Conservation (phyloP, 2,888 invertebrate genomes). For the Peribatodes rhomboidaria region DNA sequence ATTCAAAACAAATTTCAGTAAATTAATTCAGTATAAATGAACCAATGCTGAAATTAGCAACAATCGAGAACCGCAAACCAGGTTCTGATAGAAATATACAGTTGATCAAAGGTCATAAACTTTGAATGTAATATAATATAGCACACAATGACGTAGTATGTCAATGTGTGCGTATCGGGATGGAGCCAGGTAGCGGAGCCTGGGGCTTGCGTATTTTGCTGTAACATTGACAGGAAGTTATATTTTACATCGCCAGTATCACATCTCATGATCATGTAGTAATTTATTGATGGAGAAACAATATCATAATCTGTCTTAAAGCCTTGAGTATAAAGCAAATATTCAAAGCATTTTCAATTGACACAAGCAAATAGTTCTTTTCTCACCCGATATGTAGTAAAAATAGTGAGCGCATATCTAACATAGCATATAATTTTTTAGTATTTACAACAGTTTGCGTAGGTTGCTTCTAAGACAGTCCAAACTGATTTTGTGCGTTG, state of each 20-base stretch:
- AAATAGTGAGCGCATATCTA: not conserved
- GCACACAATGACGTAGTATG: slow-evolving; percentile 53
- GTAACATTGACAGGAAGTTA: slow-evolving; percentile 24
- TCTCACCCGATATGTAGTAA: no score
- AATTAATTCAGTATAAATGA: slow-evolving; percentile 11
- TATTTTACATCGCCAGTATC: slow-evolving; percentile 11
- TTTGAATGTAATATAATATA: slow-evolving; percentile 41
- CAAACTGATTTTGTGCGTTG: not conserved
- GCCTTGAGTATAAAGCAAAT: no score
- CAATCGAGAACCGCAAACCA: not conserved
- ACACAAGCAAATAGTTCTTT: no score
- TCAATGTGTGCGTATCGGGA: slow-evolving; percentile 50
- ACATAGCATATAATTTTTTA: not conserved
- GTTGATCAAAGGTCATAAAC: slow-evolving; percentile 4
- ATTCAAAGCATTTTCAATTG: no score
- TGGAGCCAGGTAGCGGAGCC: slow-evolving; percentile 61
- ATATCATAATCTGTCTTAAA: no score
- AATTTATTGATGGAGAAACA: no score
- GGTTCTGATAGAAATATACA: slow-evolving; percentile 4
- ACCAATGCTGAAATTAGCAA: slow-evolving; percentile 1
- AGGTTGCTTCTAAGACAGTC: not conserved
- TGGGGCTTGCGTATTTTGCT: slow-evolving; percentile 50
- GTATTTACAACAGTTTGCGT: not conserved
- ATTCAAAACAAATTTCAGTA: slow-evolving; percentile 4
- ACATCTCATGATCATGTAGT: no score